Percentiles rank a stretch among this genome's conserved stretches.
Conservation (phyloP, 2,113 vertebrate genomes). For the Burhinus oedicnemus region DNA sequence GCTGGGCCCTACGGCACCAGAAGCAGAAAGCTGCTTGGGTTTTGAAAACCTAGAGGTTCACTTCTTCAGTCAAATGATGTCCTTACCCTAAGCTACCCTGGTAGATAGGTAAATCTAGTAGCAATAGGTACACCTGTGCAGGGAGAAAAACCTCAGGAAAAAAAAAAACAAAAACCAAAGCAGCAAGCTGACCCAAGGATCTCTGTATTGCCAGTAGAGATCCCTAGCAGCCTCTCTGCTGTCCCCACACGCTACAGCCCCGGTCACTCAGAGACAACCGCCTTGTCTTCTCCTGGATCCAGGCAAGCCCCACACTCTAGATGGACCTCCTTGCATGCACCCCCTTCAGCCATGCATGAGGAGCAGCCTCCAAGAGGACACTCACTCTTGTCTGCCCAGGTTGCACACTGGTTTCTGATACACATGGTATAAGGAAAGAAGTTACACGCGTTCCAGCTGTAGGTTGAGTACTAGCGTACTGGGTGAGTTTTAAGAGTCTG, state of each 20-base stretch:
- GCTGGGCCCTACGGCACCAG: background rate
- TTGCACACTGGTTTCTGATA: accelerated
- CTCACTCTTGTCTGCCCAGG: background rate
- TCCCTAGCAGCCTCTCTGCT: background rate
- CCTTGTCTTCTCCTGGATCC: background rate
- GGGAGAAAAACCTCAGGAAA: background rate
- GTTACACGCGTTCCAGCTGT: accelerated
- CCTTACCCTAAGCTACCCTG: background rate
- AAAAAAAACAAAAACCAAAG: background rate
- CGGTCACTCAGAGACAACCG: background rate
- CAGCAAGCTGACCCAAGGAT: background rate
- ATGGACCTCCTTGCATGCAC: accelerated
- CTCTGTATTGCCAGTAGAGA: no score
- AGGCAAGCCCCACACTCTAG: background rate
- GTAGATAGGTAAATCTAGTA: background rate
- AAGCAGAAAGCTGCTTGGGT: background rate
- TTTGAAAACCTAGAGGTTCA: background rate
- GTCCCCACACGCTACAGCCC: background rate
- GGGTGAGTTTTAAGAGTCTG: background rate
- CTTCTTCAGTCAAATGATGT: background rate
- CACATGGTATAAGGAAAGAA: background rate
- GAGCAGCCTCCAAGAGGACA: background rate
- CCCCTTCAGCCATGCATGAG: no score
- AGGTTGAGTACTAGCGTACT: background rate
- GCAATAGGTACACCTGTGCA: background rate